Conservation (phyloP, 2,888 invertebrate species). For the Erebia ligea region DNA sequence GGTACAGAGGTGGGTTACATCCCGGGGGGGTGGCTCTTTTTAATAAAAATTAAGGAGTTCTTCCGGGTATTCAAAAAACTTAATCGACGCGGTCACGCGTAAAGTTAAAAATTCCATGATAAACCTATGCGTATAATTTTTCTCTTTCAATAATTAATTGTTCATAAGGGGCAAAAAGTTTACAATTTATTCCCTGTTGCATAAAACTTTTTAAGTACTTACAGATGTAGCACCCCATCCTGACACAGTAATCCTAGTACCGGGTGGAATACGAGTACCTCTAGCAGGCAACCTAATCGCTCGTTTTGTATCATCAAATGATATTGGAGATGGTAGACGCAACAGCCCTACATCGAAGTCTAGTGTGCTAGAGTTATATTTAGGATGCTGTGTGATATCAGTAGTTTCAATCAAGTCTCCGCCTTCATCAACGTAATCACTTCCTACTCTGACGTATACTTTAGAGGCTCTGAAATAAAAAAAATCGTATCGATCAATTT, state of each 20-base stretch:
- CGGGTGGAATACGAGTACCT: constrained; percentile 48
- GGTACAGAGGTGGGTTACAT: no score
- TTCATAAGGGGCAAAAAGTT: no score
- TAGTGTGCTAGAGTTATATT: constrained; percentile 57
- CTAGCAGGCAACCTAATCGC: constrained; percentile 48
- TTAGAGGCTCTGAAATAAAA: constrained; percentile 51
- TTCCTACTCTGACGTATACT: constrained; percentile 66
- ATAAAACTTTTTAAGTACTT: constrained; percentile 19
- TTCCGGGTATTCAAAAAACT: no score
- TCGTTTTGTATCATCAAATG: constrained; percentile 55
- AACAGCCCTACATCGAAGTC: constrained; percentile 76
- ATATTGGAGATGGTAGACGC: constrained; percentile 54
- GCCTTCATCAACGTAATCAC: constrained; percentile 57
- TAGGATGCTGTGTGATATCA: constrained; percentile 57
- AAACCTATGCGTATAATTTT: no score
- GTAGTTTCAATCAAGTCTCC: constrained; percentile 63
- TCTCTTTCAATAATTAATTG: no score
- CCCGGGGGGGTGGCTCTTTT: no score
- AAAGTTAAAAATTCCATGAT: no score
- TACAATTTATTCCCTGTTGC: neutral
- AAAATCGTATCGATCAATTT: neutral
- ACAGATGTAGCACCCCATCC: constrained; percentile 63
- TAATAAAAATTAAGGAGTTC: no score
- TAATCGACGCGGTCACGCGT: no score
- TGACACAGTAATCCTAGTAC: constrained; percentile 53